A percentile compares a stretch with the other conserved stretches of the same genome.
phyloP scores from a whole-genome alignment of 2,797 vertebrate genomes.

The Harpagifer antarcticus region DNA sequence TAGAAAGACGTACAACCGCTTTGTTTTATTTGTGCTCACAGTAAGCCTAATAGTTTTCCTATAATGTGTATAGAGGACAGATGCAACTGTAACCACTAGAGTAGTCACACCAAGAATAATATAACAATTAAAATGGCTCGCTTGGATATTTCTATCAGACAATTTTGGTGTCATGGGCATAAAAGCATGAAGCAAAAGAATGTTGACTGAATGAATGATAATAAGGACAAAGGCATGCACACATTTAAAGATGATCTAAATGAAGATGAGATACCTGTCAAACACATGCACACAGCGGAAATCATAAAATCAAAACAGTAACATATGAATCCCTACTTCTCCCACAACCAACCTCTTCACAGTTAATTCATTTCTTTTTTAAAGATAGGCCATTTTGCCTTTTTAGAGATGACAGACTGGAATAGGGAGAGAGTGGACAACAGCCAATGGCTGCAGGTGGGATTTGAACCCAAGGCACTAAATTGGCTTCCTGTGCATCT shows the following conservation, averaged over 20 bases:
- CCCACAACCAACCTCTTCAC: not conserved
- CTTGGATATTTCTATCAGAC: not conserved
- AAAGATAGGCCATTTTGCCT: too few species aligned
- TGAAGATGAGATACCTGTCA: not conserved
- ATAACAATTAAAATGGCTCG: not conserved
- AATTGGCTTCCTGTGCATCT: too few species aligned
- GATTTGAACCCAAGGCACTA: too few species aligned
- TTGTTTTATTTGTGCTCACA: not conserved
- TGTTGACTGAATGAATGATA: not conserved
- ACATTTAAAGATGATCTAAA: not conserved
- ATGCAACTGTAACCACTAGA: not conserved
- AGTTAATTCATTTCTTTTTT: too few species aligned
- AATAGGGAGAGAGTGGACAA: too few species aligned
- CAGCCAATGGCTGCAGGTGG: too few species aligned
- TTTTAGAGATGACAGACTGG: too few species aligned
- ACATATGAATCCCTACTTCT: not conserved
- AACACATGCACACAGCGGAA: not conserved
- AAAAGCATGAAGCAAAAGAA: not conserved
- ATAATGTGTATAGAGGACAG: conserved; percentile 2
- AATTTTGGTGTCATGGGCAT: not conserved
- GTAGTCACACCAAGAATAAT: not conserved
- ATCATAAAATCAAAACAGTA: not conserved
- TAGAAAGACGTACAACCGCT: conserved; percentile 34
- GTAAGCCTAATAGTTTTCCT: not conserved
- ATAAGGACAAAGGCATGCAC: not conserved